phyloP scores from a whole-genome alignment of 2,888 invertebrate genomes.

The Melanostoma scalare region DNA sequence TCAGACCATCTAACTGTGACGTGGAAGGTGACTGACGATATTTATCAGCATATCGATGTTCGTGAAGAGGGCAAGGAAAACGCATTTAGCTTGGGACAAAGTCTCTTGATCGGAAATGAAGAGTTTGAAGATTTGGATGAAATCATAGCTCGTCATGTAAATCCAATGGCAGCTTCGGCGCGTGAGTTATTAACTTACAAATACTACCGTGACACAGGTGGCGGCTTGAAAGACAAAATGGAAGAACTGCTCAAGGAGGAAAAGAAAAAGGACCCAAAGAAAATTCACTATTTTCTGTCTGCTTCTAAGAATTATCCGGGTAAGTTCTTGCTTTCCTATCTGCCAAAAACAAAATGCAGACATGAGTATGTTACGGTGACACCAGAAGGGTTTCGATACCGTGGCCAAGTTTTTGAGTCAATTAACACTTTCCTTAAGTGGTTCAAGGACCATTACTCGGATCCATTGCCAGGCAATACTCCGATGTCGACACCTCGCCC shows the following conservation, averaged over 20 bases:
- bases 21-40: constrained; percentile 98
- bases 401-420: constrained; percentile 93
- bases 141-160: constrained; percentile 97
- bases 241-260: constrained; percentile 94
- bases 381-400: constrained; percentile 95
- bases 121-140: constrained; percentile 99
- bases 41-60: constrained; percentile 98
- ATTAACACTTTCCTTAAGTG: constrained; percentile 89
- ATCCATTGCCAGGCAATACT: constrained; percentile 90
- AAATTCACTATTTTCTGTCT: constrained; percentile 94
- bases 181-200: constrained; percentile 95
- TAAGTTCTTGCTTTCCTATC: constrained; percentile 96
- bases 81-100: constrained; percentile 95
- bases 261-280: constrained; percentile 92
- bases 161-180: constrained; percentile 97
- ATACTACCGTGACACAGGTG: constrained; percentile 91
- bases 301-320: constrained; percentile 94
- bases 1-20: constrained; percentile 98
- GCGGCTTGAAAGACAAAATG: constrained; percentile 92
- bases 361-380: constrained; percentile 96
- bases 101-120: constrained; percentile 93
- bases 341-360: constrained; percentile 91
- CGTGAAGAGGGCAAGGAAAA: constrained; percentile 98
- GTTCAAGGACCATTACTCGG: constrained; percentile 99
- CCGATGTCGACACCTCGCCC: constrained; percentile 87